phyloP scores from a whole-genome alignment of 2,888 invertebrate species.

The Allygus modestus region DNA sequence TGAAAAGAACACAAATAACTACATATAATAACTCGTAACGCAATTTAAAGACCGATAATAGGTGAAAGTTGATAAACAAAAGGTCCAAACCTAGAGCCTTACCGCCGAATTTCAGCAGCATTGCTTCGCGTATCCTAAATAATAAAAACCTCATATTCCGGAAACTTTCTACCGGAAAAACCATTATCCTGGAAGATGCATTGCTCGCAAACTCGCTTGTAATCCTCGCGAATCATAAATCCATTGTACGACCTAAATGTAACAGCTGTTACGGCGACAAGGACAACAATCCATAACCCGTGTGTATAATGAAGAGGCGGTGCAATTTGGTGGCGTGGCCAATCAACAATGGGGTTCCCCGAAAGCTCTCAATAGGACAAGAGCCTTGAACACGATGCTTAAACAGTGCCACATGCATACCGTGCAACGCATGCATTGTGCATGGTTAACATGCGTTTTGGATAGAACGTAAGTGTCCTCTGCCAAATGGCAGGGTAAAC shows the following conservation, averaged over 20 bases:
- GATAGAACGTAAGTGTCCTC: too few relatives aligned
- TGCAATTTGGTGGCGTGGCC: conserved; percentile 1
- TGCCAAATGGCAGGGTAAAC: too few relatives aligned
- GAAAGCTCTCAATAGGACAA: not conserved
- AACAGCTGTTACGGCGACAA: conserved; percentile 14
- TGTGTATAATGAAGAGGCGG: not conserved
- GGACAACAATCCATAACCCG: conserved; percentile 17
- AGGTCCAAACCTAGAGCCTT: too few relatives aligned
- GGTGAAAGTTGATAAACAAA: too few relatives aligned
- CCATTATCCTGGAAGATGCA: conserved; percentile 4
- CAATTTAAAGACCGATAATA: too few relatives aligned
- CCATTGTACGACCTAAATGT: not conserved
- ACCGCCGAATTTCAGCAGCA: too few relatives aligned
- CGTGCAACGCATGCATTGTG: not conserved
- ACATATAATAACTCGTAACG: too few relatives aligned
- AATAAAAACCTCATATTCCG: too few relatives aligned
- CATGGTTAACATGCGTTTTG: not conserved
- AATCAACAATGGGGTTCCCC: not conserved
- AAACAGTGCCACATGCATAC: not conserved
- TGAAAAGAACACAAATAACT: too few relatives aligned
- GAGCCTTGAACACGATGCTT: not conserved
- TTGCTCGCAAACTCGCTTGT: conserved; percentile 8
- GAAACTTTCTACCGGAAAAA: conserved; percentile 14
- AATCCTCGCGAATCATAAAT: conserved; percentile 5
- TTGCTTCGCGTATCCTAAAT: too few relatives aligned